Percentiles rank a stretch among this genome's conserved stretches.
These are phyloP conservation scores for Pagrus major DNA, from an alignment of 2,113 vertebrate genomes.

Conservation along the genomic window DNA sequence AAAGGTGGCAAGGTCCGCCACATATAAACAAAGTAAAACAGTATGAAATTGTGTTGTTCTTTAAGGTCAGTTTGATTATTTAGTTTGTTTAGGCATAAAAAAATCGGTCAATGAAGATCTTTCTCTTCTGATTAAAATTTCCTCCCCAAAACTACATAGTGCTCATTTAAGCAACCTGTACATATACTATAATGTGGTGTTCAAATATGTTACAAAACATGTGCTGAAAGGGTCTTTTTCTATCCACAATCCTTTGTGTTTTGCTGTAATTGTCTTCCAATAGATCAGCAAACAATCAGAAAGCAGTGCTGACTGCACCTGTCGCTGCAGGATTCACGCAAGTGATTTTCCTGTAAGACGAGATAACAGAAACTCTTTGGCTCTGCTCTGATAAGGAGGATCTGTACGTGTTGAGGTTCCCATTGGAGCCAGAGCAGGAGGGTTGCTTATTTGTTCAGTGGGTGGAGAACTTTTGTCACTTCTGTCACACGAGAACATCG, in stretches of 20 bases:
- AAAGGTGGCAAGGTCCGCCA: too few species aligned
- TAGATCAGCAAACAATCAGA: neutral
- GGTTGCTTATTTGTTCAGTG: slow-evolving; percentile 5
- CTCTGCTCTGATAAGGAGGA: neutral
- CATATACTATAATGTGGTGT: too few species aligned
- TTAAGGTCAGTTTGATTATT: too few species aligned
- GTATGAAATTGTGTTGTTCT: too few species aligned
- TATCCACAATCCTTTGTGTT: neutral
- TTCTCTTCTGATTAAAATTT: too few species aligned
- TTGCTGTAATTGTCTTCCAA: neutral
- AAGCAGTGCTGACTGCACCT: neutral
- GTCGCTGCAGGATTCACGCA: neutral
- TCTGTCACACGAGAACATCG: neutral
- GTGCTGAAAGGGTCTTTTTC: neutral
- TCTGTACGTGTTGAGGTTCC: neutral
- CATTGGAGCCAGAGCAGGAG: neutral
- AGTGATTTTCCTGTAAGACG: neutral
- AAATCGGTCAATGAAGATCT: too few species aligned
- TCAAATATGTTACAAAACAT: too few species aligned
- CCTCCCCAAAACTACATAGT: too few species aligned
- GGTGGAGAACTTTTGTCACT: slow-evolving; percentile 3
- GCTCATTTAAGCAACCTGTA: too few species aligned
- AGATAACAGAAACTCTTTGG: neutral
- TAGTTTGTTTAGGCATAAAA: too few species aligned
- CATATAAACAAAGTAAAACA: too few species aligned